Conservation (phyloP, 2,113 vertebrate genomes). For the Tauraco erythrolophus region DNA sequence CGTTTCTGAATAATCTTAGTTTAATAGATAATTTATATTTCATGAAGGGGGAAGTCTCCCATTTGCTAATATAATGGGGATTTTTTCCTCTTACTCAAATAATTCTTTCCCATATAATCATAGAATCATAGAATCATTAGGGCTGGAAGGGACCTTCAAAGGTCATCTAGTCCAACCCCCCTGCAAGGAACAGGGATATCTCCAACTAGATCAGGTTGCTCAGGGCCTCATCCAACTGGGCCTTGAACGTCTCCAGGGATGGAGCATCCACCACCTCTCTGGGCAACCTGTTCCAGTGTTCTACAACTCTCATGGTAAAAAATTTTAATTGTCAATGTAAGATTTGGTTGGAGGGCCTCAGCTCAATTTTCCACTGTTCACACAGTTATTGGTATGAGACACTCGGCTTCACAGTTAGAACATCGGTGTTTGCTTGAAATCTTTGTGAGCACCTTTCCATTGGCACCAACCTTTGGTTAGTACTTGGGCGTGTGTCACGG, state of each 20-base stretch:
- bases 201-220: too few species aligned
- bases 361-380: neutral
- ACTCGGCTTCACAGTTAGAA: neutral
- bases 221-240: too few species aligned
- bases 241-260: too few species aligned
- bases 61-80: neutral
- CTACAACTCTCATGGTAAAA: too few species aligned
- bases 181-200: too few species aligned
- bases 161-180: too few species aligned
- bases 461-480: neutral
- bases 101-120: neutral
- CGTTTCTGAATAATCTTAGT: neutral
- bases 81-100: neutral
- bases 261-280: too few species aligned
- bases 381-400: neutral
- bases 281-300: too few species aligned
- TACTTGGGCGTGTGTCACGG: rapidly evolving
- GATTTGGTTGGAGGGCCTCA: neutral
- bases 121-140: too few species aligned
- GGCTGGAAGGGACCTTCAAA: too few species aligned
- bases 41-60: neutral
- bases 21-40: neutral
- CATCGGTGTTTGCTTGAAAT: neutral
- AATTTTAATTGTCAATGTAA: neutral
- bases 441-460: neutral